Evolutionary conservation across 2,888 invertebrate genomes (phyloP).

Genomic region (Drosophila meridionalis): DNA sequence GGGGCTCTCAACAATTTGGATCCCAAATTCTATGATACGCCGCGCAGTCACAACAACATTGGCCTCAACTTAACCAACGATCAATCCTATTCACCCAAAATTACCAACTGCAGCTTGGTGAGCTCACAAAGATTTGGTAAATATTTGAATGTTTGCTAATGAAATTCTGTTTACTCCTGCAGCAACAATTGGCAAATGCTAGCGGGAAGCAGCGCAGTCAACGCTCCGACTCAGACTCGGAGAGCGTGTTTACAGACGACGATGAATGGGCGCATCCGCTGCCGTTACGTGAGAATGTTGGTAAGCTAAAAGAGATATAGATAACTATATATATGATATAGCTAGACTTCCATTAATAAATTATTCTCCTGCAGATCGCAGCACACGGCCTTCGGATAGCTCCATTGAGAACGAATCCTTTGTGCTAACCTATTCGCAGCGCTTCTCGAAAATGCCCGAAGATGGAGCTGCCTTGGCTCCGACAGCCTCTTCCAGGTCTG

Average conservation of each 20-base stretch:
- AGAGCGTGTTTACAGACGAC: conserved; percentile 90
- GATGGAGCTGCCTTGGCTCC: conserved; percentile 55
- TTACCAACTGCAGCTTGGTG: conserved; percentile 84
- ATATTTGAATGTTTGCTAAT: background rate
- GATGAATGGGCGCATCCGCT: conserved; percentile 88
- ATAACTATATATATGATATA: background rate
- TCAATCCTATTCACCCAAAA: conserved; percentile 85
- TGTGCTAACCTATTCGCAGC: conserved; percentile 86
- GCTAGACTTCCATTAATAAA: background rate
- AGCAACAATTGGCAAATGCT: conserved; percentile 65
- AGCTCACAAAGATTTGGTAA: conserved; percentile 2
- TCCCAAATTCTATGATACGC: conserved; percentile 87
- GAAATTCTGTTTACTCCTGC: background rate
- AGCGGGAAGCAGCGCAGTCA: conserved; percentile 72
- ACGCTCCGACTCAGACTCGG: conserved; percentile 88
- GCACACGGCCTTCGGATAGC: conserved; percentile 86
- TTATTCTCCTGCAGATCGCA: conserved; percentile 78
- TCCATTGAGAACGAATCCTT: conserved; percentile 87
- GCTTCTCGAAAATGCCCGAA: conserved; percentile 86
- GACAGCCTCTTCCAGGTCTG: conserved; percentile 25
- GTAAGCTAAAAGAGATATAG: conserved; percentile 59
- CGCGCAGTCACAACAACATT: conserved; percentile 84
- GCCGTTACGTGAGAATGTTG: conserved; percentile 84
- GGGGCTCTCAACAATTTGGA: conserved; percentile 85
- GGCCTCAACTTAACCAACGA: conserved; percentile 85